Conservation (phyloP, 2,797 vertebrate species). For the Setipinna tenuifilis region DNA sequence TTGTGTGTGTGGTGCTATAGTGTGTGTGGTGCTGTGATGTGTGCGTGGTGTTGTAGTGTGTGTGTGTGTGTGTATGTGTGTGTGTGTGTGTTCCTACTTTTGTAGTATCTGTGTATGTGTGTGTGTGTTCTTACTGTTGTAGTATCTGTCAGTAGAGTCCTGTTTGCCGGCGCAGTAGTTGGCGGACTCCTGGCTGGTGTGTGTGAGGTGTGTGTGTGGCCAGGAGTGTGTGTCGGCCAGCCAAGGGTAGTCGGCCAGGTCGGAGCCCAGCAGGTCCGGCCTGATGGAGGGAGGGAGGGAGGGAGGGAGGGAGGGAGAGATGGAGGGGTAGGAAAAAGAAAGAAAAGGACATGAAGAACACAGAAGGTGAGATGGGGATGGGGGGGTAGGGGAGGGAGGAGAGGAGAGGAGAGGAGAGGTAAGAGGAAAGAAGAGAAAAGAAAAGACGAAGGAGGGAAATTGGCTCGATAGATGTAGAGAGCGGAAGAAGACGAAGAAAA, state of each 20-base stretch:
- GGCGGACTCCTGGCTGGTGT: constrained; percentile 76
- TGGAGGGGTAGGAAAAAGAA: not conserved
- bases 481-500: too few relatives aligned
- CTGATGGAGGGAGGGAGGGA: constrained; percentile 50
- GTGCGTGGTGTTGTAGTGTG: not conserved
- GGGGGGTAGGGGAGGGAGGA: too few relatives aligned
- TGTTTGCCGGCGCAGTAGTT: constrained; percentile 79
- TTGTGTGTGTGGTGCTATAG: not conserved
- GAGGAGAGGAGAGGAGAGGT: not conserved
- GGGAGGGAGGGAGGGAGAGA: not conserved
- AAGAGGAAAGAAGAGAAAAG: not conserved
- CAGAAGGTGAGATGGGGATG: too few relatives aligned
- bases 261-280: constrained; percentile 80
- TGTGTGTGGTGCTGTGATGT: not conserved
- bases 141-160: constrained; percentile 87
- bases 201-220: constrained; percentile 78
- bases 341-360: too few relatives aligned
- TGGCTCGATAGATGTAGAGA: too few relatives aligned
- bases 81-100: constrained; percentile 76
- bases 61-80: constrained; percentile 3
- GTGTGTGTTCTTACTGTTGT: constrained; percentile 82
- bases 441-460: too few relatives aligned
- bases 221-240: constrained; percentile 82
- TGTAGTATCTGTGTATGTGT: not conserved
- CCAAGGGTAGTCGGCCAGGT: constrained; percentile 88